Conservation (phyloP, 2,888 invertebrate species). For the Lamellibrachia columna region DNA sequence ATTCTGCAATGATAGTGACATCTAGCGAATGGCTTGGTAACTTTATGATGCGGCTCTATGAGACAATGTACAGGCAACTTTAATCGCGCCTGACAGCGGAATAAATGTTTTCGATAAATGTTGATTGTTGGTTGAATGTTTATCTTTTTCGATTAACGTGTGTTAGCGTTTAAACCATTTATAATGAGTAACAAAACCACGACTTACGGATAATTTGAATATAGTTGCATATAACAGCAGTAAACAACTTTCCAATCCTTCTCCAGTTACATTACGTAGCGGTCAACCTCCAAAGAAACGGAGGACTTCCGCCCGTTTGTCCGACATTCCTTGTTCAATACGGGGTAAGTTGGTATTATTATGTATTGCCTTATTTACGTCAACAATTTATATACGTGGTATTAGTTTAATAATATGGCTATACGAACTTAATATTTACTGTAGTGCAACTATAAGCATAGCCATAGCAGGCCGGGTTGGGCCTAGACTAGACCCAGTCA, state of each 20-base stretch:
- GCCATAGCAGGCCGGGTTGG: no score
- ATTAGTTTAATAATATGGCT: background rate
- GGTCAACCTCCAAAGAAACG: background rate
- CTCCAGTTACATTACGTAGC: background rate
- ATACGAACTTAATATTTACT: background rate
- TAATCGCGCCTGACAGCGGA: background rate
- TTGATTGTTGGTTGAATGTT: background rate
- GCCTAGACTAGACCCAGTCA: no score
- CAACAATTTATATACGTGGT: background rate
- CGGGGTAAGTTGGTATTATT: background rate
- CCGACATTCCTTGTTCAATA: background rate
- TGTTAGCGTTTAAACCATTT: background rate
- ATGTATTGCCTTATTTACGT: background rate
- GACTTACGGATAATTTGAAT: background rate
- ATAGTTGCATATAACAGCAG: background rate
- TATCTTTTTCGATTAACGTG: background rate
- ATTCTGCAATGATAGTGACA: background rate
- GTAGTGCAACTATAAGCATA: no score
- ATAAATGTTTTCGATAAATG: background rate
- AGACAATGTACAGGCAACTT: conserved; percentile 18
- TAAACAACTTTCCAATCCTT: background rate
- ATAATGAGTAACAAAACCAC: background rate
- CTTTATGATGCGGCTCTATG: background rate
- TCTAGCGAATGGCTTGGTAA: background rate
- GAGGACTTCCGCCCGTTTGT: background rate